These are phyloP conservation scores for Porphyrio hochstetteri DNA, from an alignment of 2,113 vertebrate species.

Conservation along the genomic window DNA sequence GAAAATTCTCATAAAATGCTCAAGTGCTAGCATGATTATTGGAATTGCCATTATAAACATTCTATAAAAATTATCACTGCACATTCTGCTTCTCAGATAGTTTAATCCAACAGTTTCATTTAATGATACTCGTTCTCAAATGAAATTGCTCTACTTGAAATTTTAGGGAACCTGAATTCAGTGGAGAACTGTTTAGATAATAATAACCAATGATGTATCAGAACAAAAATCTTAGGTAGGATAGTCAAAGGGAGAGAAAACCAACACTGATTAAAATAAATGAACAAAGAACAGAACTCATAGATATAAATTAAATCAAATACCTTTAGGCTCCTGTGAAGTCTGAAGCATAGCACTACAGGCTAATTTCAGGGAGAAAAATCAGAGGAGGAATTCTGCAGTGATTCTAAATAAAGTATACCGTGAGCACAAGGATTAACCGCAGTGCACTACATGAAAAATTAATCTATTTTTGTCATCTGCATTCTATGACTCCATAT, in stretches of 20 bases:
- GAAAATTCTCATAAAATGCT: background rate
- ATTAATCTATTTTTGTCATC: slow-evolving; percentile 25
- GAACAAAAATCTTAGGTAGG: background rate
- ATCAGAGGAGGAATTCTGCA: slow-evolving; percentile 16
- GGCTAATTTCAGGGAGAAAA: slow-evolving; percentile 17
- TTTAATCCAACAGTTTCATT: background rate
- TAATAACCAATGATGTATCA: background rate
- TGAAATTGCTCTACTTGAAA: background rate
- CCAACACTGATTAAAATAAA: slow-evolving; percentile 16
- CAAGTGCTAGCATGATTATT: background rate
- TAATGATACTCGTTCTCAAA: background rate
- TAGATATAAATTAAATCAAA: slow-evolving; percentile 33
- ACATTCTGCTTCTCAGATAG: background rate
- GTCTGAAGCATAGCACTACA: background rate
- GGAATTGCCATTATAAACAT: background rate
- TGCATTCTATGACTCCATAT: background rate
- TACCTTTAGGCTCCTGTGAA: slow-evolving; percentile 20
- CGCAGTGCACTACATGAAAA: background rate
- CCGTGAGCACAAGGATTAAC: slow-evolving; percentile 9
- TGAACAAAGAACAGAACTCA: slow-evolving; percentile 1
- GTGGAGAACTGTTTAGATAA: background rate
- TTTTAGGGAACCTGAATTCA: slow-evolving; percentile 8
- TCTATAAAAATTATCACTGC: background rate
- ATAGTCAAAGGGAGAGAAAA: background rate
- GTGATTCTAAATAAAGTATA: slow-evolving; percentile 46